phyloP scores from a whole-genome alignment of 2,113 vertebrate species.

The Clarias batrachus region DNA sequence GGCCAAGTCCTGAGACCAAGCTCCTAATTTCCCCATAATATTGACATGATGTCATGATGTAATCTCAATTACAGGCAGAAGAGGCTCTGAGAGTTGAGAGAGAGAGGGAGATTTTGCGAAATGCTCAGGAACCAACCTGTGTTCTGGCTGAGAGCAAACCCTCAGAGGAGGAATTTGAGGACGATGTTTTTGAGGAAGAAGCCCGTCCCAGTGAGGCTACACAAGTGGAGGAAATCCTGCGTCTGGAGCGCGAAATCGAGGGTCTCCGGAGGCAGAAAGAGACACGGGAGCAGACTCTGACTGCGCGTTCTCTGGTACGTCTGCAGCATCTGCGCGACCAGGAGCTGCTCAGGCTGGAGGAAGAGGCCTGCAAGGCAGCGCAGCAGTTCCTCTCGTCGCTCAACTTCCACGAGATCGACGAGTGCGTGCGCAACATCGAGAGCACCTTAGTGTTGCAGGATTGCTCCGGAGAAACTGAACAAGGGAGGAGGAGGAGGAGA shows the following conservation, averaged over 20 bases:
- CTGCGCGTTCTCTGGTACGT: slow-evolving; percentile 82
- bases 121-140: not conserved
- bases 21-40: not conserved
- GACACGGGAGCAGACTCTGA: slow-evolving; percentile 89
- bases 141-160: not conserved
- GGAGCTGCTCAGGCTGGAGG: slow-evolving; percentile 86
- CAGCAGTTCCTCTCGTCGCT: slow-evolving; percentile 95
- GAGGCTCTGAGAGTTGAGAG: slow-evolving; percentile 62
- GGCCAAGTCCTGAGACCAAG: not conserved
- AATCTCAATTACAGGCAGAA: slow-evolving; percentile 67
- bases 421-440: slow-evolving; percentile 93
- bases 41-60: not conserved
- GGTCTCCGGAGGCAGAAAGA: slow-evolving; percentile 89
- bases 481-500: slow-evolving; percentile 67
- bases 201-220: slow-evolving; percentile 80
- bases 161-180: slow-evolving; percentile 60
- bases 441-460: slow-evolving; percentile 75
- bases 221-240: slow-evolving; percentile 95
- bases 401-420: slow-evolving; percentile 96
- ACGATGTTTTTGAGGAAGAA: slow-evolving; percentile 63
- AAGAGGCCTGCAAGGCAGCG: slow-evolving; percentile 90
- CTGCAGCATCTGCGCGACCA: slow-evolving; percentile 87
- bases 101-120: slow-evolving; percentile 45
- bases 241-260: slow-evolving; percentile 93
- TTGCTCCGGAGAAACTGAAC: slow-evolving; percentile 63